phyloP scores from a whole-genome alignment of 35 echinoderm and acorn worm genomes.

The Eucidaris tribuloides region DNA sequence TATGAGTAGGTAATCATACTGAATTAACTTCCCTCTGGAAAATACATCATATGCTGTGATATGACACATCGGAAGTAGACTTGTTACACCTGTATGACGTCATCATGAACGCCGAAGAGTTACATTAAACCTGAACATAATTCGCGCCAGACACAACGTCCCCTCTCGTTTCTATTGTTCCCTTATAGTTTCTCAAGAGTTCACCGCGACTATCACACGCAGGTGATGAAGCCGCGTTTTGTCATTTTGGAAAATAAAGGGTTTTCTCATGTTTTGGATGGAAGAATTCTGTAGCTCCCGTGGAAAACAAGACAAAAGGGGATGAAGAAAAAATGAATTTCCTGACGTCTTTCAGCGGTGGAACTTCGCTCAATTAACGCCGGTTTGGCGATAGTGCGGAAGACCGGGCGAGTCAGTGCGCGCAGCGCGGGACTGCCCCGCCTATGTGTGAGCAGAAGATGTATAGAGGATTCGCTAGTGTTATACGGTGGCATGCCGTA shows the following conservation, averaged over 20 bases:
- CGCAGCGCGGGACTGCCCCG: not conserved
- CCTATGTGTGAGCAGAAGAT: not conserved
- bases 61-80: slow-evolving; percentile 15
- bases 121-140: no score
- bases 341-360: not conserved
- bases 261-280: no score
- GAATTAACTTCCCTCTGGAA: not conserved
- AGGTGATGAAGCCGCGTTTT: no score
- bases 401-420: not conserved
- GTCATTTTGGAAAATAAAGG: no score
- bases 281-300: no score
- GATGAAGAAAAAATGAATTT: not conserved
- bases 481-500: no score
- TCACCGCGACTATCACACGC: no score
- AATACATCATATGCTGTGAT: not conserved
- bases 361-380: not conserved
- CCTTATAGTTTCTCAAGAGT: not conserved
- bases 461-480: no score
- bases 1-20: not conserved
- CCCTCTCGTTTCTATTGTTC: not conserved
- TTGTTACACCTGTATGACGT: slow-evolving; percentile 35
- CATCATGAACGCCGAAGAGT: no score
- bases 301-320: no score
- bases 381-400: not conserved
- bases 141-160: not conserved